Conservation (phyloP, 2,797 vertebrate species). For the Bucorvus abyssinicus region DNA sequence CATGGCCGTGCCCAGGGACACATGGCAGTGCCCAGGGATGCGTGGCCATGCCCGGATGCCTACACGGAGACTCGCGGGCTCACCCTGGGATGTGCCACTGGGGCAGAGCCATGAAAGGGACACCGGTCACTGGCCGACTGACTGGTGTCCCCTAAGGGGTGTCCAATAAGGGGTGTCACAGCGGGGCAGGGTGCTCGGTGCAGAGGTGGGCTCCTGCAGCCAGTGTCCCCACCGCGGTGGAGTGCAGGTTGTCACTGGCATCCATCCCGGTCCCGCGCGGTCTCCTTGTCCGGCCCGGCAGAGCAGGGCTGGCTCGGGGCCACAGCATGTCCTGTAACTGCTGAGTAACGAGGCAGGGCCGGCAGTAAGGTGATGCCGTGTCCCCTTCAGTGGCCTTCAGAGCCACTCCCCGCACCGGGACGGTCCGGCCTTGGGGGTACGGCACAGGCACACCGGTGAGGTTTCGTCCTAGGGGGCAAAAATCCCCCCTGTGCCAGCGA, state of each 20-base stretch:
- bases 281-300: background rate
- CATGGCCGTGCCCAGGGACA: background rate
- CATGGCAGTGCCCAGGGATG: background rate
- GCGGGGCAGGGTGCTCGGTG: background rate
- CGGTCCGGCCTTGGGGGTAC: fast-evolving
- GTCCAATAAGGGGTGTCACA: background rate
- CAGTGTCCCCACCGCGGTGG: fast-evolving
- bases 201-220: background rate
- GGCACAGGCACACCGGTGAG: background rate
- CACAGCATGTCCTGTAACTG: background rate
- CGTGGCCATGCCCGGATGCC: background rate
- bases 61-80: background rate
- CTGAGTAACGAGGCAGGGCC: conserved; percentile 35
- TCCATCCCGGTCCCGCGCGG: background rate
- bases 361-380: background rate
- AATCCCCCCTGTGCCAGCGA: fast-evolving
- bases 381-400: background rate
- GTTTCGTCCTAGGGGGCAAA: background rate
- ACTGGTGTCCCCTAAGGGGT: background rate
- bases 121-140: background rate
- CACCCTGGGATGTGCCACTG: fast-evolving
- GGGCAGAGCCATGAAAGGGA: background rate
- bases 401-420: fast-evolving
- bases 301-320: background rate
- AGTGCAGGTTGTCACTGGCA: background rate